Conservation (phyloP, 2,888 invertebrate genomes). For the Penaeus monodon region DNA sequence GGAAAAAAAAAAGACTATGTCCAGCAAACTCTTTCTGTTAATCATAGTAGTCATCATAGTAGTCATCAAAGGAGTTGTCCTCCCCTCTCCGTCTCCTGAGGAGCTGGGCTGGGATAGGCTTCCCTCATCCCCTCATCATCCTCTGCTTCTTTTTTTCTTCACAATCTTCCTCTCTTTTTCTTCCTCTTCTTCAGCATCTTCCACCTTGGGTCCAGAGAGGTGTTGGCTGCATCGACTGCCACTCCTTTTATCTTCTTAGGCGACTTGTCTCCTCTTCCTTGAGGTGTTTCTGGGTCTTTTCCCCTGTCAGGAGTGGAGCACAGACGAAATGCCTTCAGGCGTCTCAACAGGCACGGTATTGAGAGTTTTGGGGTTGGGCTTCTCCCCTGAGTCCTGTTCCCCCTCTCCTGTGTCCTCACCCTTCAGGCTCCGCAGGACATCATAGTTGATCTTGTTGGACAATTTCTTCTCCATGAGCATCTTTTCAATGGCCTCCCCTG, state of each 20-base stretch:
- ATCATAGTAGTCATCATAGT: constrained; percentile 56
- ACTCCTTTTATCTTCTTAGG: constrained; percentile 17
- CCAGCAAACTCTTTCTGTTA: background rate
- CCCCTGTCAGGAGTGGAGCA: constrained; percentile 60
- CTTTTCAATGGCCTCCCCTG: constrained; percentile 93
- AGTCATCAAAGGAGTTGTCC: constrained; percentile 64
- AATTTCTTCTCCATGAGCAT: constrained; percentile 96
- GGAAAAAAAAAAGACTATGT: too few relatives aligned
- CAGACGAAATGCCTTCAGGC: constrained; percentile 51
- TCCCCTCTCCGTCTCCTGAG: constrained; percentile 67
- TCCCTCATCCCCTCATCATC: constrained; percentile 65
- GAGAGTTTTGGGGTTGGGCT: constrained; percentile 37
- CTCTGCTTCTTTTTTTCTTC: constrained; percentile 66
- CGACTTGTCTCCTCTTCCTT: constrained; percentile 28
- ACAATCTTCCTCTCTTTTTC: constrained; percentile 56
- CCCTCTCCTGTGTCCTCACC: constrained; percentile 41
- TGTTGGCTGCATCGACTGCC: background rate
- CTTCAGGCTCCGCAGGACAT: constrained; percentile 88
- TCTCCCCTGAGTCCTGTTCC: constrained; percentile 26
- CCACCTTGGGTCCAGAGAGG: background rate
- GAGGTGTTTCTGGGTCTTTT: constrained; percentile 35
- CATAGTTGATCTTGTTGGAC: constrained; percentile 97
- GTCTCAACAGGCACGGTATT: constrained; percentile 42
- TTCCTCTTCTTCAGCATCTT: constrained; percentile 44
- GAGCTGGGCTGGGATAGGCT: constrained; percentile 66